A percentile compares a stretch with the other conserved stretches of the same genome.
These are phyloP conservation scores for Drosophila sturtevanti DNA, from an alignment of 1,140 invertebrate genomes.

Conservation along the genomic window DNA sequence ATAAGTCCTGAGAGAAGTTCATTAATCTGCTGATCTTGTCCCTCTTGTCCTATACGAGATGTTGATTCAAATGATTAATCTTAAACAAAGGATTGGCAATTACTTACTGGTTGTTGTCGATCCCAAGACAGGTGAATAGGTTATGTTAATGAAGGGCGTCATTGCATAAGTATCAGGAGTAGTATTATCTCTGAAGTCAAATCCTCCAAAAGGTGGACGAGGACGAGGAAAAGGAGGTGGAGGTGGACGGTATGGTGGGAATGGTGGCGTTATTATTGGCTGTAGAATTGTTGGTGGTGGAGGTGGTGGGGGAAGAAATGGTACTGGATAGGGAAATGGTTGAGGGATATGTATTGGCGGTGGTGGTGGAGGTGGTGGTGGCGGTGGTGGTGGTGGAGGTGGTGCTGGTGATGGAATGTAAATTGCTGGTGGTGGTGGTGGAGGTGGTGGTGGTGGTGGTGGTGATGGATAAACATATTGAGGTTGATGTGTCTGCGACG, in stretches of 20 bases:
- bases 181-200: too few species aligned
- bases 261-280: not conserved
- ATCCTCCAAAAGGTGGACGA: too few species aligned
- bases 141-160: slow-evolving; percentile 32
- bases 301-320: too few species aligned
- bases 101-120: not conserved
- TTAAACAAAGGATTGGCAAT: not conserved
- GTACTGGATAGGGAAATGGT: not conserved
- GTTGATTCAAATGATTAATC: too few species aligned
- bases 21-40: not conserved
- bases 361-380: not conserved
- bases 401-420: not conserved
- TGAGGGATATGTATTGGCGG: not conserved
- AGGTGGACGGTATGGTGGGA: not conserved
- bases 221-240: too few species aligned
- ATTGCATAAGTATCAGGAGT: too few species aligned
- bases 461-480: not conserved
- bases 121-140: slow-evolving; percentile 22
- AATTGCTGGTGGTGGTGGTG: not conserved
- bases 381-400: not conserved
- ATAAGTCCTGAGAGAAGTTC: not conserved
- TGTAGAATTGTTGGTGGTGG: not conserved
- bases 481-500: not conserved
- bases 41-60: not conserved
- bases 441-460: not conserved